Evolutionary conservation across 2,113 vertebrate genomes (phyloP).

Genomic region (Henicopernis longicauda): DNA sequence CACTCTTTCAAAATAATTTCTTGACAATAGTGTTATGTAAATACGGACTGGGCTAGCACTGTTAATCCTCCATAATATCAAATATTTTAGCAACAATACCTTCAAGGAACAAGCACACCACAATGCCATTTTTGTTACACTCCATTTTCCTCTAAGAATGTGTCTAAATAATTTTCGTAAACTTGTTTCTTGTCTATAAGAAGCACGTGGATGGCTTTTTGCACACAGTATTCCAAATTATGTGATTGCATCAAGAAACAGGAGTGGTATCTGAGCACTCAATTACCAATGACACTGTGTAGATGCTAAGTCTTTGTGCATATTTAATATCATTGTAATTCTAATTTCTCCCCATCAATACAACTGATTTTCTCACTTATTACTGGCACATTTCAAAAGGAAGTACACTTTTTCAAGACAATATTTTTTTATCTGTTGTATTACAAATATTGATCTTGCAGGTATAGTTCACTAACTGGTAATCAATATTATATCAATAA

Average conservation of each 20-base stretch:
- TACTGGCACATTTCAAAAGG: neutral
- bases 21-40: neutral
- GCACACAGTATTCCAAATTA: neutral
- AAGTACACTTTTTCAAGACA: neutral
- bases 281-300: neutral
- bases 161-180: neutral
- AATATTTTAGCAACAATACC: neutral
- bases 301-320: neutral
- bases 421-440: neutral
- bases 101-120: neutral
- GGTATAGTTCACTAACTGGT: neutral
- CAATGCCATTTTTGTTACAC: neutral
- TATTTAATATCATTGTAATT: neutral
- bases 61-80: neutral
- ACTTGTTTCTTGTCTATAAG: neutral
- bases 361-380: neutral
- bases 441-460: neutral
- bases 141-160: neutral
- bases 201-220: neutral
- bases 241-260: neutral
- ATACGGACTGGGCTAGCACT: neutral
- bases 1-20: neutral
- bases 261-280: neutral
- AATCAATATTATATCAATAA: neutral
- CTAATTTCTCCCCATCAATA: neutral